Evolutionary conservation across 2,797 vertebrate species (phyloP), one percentile per base, ranked within the genome.

Genomic region (Danio jaintianensis): DNA sequence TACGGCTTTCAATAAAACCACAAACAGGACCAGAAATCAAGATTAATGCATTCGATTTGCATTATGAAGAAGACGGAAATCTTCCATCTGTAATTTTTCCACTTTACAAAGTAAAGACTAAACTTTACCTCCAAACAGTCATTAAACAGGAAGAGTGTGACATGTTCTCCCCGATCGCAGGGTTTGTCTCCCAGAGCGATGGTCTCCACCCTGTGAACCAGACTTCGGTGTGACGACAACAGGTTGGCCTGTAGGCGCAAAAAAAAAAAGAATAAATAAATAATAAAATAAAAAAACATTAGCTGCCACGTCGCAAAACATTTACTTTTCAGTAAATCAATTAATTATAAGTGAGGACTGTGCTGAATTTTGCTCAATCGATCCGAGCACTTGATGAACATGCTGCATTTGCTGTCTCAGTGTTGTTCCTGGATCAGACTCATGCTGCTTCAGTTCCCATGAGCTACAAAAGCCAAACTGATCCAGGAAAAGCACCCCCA

Each of bases 101-200:
- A 77, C 9, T 29, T 29, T 29, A 29, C 29, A 29, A 29, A 29
- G 29, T 29, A 3, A 72, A 50, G 48, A 42, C n/a, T 69, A 52
- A 77, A 67, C 20, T 58, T 93, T 93, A 98, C 98, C 97, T 99
- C 98, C 0, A 99, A 92, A 87, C 98, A 99, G 87, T 99, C 97
- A 70, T 94, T 99, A 92, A 99, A 99, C 81, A 99, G 96, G 80
- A 99, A 99, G 42, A 99, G 95, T 0, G 97, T 98, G 83, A 99
- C 98, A 74, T 97, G 92, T 81, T 99, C 97, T 40, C 98, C 98
- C 22, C 96, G 94, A 91, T 99, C 98, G 91, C 97, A 99, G 4
- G 97, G 94, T 85, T 98, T 94, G 74, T 99, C 96, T 78, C 96
- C 95, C 22, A 99, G 91, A 6, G 96, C 96, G 15, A 98, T 84